Percentiles rank a stretch among this genome's conserved stretches.
phyloP scores from a whole-genome alignment of 2,888 invertebrate species.

The Hypercompe scribonia region DNA sequence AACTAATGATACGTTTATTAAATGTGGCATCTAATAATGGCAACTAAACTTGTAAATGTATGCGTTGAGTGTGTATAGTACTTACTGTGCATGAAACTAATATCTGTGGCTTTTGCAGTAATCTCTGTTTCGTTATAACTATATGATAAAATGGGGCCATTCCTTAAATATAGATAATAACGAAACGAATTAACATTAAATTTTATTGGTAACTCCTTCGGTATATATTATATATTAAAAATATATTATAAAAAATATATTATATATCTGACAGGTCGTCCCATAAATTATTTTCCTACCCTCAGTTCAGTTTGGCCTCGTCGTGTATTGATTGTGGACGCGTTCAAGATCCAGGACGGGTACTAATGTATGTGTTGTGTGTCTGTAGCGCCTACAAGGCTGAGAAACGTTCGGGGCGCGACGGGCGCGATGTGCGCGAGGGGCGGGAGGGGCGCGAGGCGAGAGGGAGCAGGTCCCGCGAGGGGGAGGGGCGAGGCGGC shows the following conservation, averaged over 20 bases:
- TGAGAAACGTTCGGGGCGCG: constrained; percentile 71
- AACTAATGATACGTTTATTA: not conserved
- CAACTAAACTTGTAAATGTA: not conserved
- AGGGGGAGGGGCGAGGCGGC: constrained; percentile 73
- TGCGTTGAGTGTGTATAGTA: not conserved
- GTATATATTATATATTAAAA: too few relatives aligned
- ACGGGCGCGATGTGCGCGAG: constrained; percentile 49
- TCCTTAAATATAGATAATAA: not conserved
- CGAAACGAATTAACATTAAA: not conserved
- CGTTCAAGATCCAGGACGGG: not conserved
- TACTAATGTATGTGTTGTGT: constrained; percentile 3
- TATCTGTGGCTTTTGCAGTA: not conserved
- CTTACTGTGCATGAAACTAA: constrained; percentile 5
- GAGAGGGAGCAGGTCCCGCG: constrained; percentile 65
- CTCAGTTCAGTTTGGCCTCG: not conserved
- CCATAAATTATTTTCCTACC: not conserved
- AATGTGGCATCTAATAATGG: not conserved
- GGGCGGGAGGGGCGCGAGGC: constrained; percentile 34
- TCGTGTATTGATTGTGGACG: not conserved
- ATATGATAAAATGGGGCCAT: not conserved
- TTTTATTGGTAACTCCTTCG: not conserved
- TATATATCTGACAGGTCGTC: too few relatives aligned
- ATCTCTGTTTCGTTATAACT: not conserved
- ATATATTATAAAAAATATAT: too few relatives aligned
- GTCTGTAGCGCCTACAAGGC: constrained; percentile 78